Base-by-base conservation (phyloP, 2,888 invertebrate species). In the Pterostichus niger region DNA sequence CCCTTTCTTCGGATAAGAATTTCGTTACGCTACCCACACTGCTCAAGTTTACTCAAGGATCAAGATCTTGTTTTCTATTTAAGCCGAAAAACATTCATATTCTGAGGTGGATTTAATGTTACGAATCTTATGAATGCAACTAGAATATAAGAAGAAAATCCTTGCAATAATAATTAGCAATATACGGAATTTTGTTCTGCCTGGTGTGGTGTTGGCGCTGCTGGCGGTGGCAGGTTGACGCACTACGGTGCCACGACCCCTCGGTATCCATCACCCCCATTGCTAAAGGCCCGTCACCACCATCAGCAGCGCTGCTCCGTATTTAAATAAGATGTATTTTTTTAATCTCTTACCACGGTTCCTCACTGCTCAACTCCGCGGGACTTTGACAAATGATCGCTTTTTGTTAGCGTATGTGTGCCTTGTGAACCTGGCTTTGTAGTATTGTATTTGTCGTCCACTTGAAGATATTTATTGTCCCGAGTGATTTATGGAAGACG, bases 381-480 rank as follows among this genome's bases (percentile, higher is more conserved):
- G 82, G 86, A 86, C 86, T 86, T 87, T 87, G 87, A 87, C 86
- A 87, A 87, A 87, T 86, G 85, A 86, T 85, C 84, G 84, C 84
- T 85, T 85, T 85, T 86, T 85, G 85, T 83, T 79, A 84, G 84
- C 73, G 82, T 82, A 77, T 82, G 84, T 84, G 83, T 83, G 84
- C 84, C 84, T 83, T 84, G 86, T 86, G 73, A 59, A 82, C 73
- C 75, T 82, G 82, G 84, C 84, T 85, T 84, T 84, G 86, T 86
- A 86, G 88, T 87, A 87, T 88, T 88, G 87, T 87, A 86, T 88
- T 88, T 87, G 87, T 88, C 88, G 87, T 87, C 88, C 87, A 88
- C 87, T 88, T 86, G 86, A 85, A 87, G 87, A 87, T 87, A 88
- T 88, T 88, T 88, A 88, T 88, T 87, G 87, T 87, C 85, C 84